These are phyloP conservation scores for Bovichtus diacanthus DNA, from an alignment of 2,797 vertebrate species.

Conservation along the genomic window DNA sequence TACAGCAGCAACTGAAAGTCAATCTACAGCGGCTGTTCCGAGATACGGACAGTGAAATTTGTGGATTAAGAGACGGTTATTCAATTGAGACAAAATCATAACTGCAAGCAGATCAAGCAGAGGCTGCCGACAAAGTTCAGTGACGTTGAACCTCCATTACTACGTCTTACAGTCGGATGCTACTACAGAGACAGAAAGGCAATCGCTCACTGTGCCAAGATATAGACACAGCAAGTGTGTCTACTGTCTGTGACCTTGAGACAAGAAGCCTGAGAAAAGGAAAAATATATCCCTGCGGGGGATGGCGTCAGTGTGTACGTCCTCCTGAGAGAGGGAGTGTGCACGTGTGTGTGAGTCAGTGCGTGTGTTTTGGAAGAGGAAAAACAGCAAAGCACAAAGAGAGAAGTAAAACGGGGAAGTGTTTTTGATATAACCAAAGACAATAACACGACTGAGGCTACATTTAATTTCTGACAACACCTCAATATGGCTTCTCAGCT, in stretches of 20 bases:
- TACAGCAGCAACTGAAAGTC: constrained; percentile 10
- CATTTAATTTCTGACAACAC: background rate
- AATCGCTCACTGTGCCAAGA: background rate
- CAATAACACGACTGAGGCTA: background rate
- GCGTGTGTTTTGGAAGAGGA: constrained; percentile 23
- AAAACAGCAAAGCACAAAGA: constrained; percentile 3
- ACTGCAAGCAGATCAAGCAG: background rate
- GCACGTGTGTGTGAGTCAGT: background rate
- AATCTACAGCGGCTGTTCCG: background rate
- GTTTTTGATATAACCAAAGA: constrained; percentile 17
- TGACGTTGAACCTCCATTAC: background rate
- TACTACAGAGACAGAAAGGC: background rate
- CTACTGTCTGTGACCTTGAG: constrained; percentile 72
- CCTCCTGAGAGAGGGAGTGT: constrained; percentile 18
- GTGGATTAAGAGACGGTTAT: background rate
- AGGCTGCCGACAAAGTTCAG: background rate
- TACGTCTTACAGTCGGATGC: background rate
- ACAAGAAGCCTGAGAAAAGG: constrained; percentile 60
- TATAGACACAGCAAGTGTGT: constrained; percentile 38
- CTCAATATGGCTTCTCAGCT: background rate
- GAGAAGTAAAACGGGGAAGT: constrained; percentile 45
- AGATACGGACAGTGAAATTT: background rate
- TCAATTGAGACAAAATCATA: too few relatives aligned
- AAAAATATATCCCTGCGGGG: constrained; percentile 64
- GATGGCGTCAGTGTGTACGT: constrained; percentile 40